Evolutionary conservation across 2,113 vertebrate genomes (phyloP).

Genomic region (Lates calcarifer): DNA sequence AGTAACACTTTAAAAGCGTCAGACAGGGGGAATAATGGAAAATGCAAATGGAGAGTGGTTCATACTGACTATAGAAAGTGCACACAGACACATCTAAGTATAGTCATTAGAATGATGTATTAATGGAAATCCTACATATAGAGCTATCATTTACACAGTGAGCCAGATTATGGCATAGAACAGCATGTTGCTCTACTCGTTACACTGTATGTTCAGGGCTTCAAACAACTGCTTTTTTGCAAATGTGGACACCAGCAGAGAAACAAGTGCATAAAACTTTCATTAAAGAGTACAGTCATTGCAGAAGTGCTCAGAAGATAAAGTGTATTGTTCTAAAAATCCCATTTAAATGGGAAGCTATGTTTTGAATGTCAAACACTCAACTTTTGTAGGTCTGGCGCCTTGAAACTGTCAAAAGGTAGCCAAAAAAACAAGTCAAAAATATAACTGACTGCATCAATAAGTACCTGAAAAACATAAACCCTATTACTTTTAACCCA

Average conservation of each 20-base stretch:
- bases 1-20: conserved; percentile 60
- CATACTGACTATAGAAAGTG: conserved; percentile 32
- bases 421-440: not conserved
- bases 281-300: conserved; percentile 34
- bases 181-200: conserved; percentile 32
- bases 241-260: conserved; percentile 56
- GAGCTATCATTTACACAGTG: conserved; percentile 50
- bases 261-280: conserved; percentile 44
- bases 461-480: no score
- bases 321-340: not conserved
- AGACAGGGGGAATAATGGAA: conserved; percentile 67
- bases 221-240: conserved; percentile 20
- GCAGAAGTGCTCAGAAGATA: conserved; percentile 9
- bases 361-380: conserved; percentile 1
- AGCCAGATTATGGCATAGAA: conserved; percentile 41
- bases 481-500: not conserved
- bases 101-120: conserved; percentile 54
- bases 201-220: conserved; percentile 20
- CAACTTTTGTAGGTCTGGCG: not conserved
- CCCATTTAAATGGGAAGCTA: not conserved
- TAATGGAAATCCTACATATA: conserved; percentile 57
- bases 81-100: conserved; percentile 39
- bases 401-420: not conserved
- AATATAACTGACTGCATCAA: not conserved
- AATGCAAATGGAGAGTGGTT: conserved; percentile 61